Percentiles rank a stretch among this genome's conserved stretches.
Evolutionary conservation across 2,113 vertebrate species (phyloP).

Genomic region (Pelusios castaneus): DNA sequence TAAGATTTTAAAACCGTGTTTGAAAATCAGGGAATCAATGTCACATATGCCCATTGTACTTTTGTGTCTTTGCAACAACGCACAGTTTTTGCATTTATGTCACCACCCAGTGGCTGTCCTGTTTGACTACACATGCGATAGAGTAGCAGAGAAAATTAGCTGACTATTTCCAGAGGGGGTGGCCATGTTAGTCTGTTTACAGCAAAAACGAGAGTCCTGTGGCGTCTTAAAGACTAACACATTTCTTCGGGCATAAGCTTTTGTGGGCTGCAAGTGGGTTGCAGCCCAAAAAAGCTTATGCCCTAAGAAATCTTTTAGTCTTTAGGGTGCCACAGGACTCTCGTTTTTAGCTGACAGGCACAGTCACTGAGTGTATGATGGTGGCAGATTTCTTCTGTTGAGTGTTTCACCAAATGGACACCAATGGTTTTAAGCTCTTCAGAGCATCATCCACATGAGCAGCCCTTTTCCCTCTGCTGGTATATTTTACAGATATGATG

Average conservation of each 20-base stretch:
- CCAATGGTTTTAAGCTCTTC: background rate
- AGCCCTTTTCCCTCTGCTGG: background rate
- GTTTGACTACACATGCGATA: background rate
- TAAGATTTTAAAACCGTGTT: background rate
- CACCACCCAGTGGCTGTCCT: background rate
- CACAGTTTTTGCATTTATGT: fast-evolving
- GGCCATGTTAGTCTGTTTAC: too few relatives aligned
- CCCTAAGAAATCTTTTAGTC: too few relatives aligned
- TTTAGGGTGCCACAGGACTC: too few relatives aligned
- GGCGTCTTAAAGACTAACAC: too few relatives aligned
- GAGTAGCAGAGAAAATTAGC: background rate
- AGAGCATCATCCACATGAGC: background rate
- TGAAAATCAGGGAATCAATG: background rate
- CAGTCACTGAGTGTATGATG: background rate
- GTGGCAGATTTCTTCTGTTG: background rate
- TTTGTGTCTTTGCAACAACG: background rate
- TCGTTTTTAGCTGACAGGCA: background rate
- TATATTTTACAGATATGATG: background rate
- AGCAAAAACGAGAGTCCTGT: too few relatives aligned
- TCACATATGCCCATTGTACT: background rate
- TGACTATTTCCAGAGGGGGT: too few relatives aligned
- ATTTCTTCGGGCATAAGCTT: too few relatives aligned
- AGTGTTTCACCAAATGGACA: background rate
- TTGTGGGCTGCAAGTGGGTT: too few relatives aligned
- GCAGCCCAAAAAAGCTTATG: too few relatives aligned